Evolutionary conservation across 2,888 invertebrate species (phyloP).

Genomic region (Melinaea menophilus): DNA sequence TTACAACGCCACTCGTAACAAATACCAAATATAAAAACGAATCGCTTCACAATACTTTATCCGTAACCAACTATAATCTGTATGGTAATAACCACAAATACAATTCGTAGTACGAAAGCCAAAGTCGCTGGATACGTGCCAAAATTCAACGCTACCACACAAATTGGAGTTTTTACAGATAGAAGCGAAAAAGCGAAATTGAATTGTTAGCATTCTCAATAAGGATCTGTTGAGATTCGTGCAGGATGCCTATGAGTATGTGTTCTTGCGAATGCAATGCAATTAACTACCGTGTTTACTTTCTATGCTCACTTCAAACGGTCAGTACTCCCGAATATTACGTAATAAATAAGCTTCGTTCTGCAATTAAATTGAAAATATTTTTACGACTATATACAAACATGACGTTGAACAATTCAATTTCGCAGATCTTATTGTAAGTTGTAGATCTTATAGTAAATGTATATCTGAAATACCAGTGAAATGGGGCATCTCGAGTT

Average conservation of each 20-base stretch:
- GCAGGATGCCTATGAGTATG: slow-evolving; percentile 48
- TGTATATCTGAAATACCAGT: slow-evolving; percentile 22
- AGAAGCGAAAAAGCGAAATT: slow-evolving; percentile 76
- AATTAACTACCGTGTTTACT: slow-evolving; percentile 64
- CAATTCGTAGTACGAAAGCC: no score
- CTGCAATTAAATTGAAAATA: slow-evolving; percentile 30
- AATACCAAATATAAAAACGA: slow-evolving; percentile 17
- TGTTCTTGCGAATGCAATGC: slow-evolving; percentile 55
- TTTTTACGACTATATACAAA: slow-evolving; percentile 36
- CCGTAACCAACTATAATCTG: slow-evolving; percentile 46
- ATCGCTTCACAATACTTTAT: slow-evolving; percentile 23
- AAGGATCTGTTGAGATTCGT: slow-evolving; percentile 65
- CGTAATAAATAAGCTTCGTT: slow-evolving; percentile 25
- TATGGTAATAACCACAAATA: slow-evolving; percentile 40
- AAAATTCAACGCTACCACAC: slow-evolving; percentile 62
- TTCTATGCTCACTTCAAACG: slow-evolving; percentile 30
- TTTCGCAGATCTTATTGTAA: slow-evolving; percentile 40
- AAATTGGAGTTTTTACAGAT: slow-evolving; percentile 58
- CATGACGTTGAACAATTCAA: slow-evolving; percentile 44
- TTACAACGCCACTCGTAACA: slow-evolving; percentile 30
- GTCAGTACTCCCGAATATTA: slow-evolving; percentile 29
- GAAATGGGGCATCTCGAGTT: slow-evolving; percentile 25
- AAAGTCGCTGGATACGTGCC: slow-evolving; percentile 32
- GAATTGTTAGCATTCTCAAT: slow-evolving; percentile 74
- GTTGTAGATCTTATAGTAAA: slow-evolving; percentile 18